A percentile compares a stretch with the other conserved stretches of the same genome.
Conservation (phyloP, 2,797 vertebrate species). For the Prionace glauca region DNA sequence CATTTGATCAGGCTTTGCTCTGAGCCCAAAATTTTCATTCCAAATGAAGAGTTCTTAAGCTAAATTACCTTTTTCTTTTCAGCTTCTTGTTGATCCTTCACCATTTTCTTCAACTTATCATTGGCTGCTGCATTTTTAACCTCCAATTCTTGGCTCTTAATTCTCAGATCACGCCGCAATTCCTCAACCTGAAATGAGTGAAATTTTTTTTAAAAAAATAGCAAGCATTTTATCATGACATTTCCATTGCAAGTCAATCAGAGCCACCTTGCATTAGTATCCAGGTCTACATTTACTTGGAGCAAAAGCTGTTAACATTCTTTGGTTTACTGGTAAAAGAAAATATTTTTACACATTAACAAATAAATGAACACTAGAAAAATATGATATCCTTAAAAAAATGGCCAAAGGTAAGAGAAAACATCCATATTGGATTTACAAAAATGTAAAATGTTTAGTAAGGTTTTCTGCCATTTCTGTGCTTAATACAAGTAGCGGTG, state of each 20-base stretch:
- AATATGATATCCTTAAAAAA: background rate
- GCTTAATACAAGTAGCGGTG: background rate
- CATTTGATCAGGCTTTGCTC: background rate
- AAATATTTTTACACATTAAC: background rate
- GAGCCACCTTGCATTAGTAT: background rate
- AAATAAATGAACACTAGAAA: background rate
- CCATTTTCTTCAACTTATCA: constrained; percentile 98
- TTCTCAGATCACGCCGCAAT: constrained; percentile 85
- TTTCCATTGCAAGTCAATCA: background rate
- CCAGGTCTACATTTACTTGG: background rate
- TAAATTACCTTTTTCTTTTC: constrained; percentile 90
- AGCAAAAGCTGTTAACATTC: background rate
- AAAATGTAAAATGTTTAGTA: background rate
- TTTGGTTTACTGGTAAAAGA: background rate
- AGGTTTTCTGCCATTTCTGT: background rate
- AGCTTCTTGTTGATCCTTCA: constrained; percentile 96
- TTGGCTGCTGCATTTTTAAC: constrained; percentile 96
- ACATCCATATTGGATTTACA: background rate
- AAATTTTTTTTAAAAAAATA: background rate
- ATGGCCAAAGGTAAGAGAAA: background rate
- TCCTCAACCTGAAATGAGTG: constrained; percentile 77
- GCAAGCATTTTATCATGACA: background rate
- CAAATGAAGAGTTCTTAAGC: background rate
- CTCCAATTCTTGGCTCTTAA: constrained; percentile 97
- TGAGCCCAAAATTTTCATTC: background rate